phyloP scores from a whole-genome alignment of 2,113 vertebrate species.

The Rhinoptilus africanus region DNA sequence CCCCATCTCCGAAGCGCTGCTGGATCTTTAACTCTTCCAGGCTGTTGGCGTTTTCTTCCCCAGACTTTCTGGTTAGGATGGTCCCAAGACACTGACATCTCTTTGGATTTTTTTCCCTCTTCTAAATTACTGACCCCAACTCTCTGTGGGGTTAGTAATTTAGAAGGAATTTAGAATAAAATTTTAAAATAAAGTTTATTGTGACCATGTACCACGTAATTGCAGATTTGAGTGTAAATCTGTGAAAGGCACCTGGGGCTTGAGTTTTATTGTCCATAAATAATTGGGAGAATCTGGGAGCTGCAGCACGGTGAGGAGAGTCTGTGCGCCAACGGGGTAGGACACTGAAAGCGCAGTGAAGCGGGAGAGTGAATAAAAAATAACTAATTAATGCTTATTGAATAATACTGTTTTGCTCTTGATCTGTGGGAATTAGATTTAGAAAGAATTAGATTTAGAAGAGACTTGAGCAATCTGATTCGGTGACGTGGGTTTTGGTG shows the following conservation, averaged over 20 bases:
- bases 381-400: slow-evolving; percentile 28
- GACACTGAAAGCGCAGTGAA: neutral
- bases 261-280: neutral
- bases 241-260: neutral
- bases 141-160: neutral
- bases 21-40: neutral
- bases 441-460: neutral
- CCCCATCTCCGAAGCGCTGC: neutral
- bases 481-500: neutral
- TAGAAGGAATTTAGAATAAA: no score
- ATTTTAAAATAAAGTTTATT: neutral
- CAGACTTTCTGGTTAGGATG: neutral
- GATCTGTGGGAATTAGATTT: slow-evolving; percentile 31
- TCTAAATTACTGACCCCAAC: neutral
- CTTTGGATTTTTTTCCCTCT: neutral
- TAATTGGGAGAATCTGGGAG: neutral
- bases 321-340: neutral
- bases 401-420: slow-evolving; percentile 5
- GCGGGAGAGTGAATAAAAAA: neutral
- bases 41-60: neutral
- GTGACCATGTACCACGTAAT: neutral
- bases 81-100: neutral
- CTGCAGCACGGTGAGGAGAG: neutral
- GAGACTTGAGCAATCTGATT: neutral
- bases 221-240: neutral